Percentiles rank a stretch among this genome's conserved stretches.
Conservation (phyloP, 2,888 invertebrate species). For the Physocephala rufipes region DNA sequence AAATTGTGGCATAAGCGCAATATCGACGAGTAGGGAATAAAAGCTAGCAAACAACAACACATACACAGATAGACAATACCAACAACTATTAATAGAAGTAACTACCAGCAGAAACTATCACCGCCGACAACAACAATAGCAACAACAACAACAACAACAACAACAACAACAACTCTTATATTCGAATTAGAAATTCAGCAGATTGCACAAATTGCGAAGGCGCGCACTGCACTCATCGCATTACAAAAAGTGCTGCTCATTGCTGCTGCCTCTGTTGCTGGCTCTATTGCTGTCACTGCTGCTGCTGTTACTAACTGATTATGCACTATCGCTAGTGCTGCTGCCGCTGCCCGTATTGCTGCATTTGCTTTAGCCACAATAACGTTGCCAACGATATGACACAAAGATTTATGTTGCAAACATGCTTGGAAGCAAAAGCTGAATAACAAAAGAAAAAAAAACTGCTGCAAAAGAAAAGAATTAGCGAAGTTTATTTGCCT, state of each 20-base stretch:
- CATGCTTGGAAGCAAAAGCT: neutral
- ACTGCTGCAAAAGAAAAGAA: neutral
- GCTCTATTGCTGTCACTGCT: neutral
- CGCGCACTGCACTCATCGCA: neutral
- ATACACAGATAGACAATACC: neutral
- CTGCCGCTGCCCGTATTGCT: constrained; percentile 3
- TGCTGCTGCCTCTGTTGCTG: neutral
- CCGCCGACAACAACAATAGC: neutral
- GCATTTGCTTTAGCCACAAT: constrained; percentile 12
- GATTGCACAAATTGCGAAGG: neutral
- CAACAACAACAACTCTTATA: neutral
- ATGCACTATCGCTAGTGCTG: no score
- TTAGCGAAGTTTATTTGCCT: no score
- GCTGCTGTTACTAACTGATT: no score
- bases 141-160: constrained; percentile 21
- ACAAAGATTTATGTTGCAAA: constrained; percentile 11
- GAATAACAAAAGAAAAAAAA: neutral
- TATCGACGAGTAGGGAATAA: no score
- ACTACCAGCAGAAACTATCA: no score
- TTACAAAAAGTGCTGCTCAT: neutral
- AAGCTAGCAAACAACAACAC: no score
- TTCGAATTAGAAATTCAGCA: neutral
- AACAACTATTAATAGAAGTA: no score
- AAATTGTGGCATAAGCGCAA: no score
- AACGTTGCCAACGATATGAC: constrained; percentile 24